Percentiles rank a stretch among this genome's conserved stretches.
phyloP scores from a whole-genome alignment of 2,113 vertebrate genomes.

The Pseudonaja textilis region DNA sequence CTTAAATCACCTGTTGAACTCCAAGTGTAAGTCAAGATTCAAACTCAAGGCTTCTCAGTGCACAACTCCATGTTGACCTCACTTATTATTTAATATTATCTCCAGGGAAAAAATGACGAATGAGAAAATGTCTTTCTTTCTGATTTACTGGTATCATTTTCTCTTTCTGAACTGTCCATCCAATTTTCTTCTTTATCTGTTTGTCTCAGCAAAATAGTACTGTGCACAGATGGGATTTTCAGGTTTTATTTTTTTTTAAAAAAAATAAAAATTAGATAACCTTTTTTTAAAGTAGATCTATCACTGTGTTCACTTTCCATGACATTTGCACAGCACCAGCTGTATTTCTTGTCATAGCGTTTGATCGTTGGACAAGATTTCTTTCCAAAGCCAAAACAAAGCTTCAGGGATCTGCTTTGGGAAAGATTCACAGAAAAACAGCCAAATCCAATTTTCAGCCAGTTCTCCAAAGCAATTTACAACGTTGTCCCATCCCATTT shows the following conservation, averaged over 20 bases:
- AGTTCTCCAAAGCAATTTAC: slow-evolving; percentile 59
- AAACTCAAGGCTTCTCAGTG: not conserved
- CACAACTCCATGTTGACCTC: not conserved
- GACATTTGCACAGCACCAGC: slow-evolving; percentile 56
- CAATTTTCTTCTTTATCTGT: slow-evolving; percentile 25
- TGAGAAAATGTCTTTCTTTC: not conserved
- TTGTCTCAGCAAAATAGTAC: slow-evolving; percentile 21
- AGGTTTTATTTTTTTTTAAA: not conserved
- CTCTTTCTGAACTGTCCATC: slow-evolving; percentile 27
- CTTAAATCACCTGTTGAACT: not conserved
- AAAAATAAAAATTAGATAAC: slow-evolving; percentile 3
- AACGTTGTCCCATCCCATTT: slow-evolving; percentile 60
- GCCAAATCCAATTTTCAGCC: slow-evolving; percentile 60
- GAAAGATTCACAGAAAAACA: slow-evolving; percentile 61
- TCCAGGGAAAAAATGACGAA: not conserved
- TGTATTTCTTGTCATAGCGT: slow-evolving; percentile 47
- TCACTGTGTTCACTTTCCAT: slow-evolving; percentile 44
- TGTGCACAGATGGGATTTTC: not conserved
- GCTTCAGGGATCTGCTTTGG: slow-evolving; percentile 56
- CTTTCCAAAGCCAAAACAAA: slow-evolving; percentile 64
- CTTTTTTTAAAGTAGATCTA: slow-evolving; percentile 12
- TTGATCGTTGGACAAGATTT: slow-evolving; percentile 58
- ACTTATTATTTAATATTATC: not conserved
- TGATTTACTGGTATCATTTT: not conserved
- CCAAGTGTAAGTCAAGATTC: not conserved